Percentiles rank a stretch among this genome's conserved stretches.
phyloP scores from a whole-genome alignment of 2,797 vertebrate species.

The Hybognathus amarus region DNA sequence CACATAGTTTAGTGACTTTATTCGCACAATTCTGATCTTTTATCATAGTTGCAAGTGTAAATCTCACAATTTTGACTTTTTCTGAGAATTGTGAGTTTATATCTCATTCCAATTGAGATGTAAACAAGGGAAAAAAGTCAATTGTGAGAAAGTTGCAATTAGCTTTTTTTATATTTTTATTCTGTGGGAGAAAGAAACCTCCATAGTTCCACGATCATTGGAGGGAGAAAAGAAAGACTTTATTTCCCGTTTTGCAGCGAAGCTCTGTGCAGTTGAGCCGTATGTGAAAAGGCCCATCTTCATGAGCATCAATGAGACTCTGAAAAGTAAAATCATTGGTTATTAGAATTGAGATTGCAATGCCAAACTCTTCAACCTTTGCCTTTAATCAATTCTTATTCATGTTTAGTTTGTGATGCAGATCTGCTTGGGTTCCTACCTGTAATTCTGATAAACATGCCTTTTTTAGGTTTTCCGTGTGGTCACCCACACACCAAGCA shows the following conservation, averaged over 20 bases:
- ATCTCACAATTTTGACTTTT: not conserved
- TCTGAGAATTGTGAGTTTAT: not conserved
- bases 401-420: not conserved
- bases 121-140: not conserved
- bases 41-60: not conserved
- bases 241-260: conserved; percentile 90
- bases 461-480: conserved; percentile 71
- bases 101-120: not conserved
- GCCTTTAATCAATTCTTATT: conserved; percentile 5
- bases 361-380: not conserved
- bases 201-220: conserved; percentile 32
- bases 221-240: conserved; percentile 85
- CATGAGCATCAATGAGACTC: conserved; percentile 82
- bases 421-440: conserved; percentile 71
- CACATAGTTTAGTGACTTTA: not conserved
- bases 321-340: conserved; percentile 53
- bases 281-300: conserved; percentile 80
- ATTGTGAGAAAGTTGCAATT: not conserved
- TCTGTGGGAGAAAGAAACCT: not conserved
- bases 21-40: not conserved
- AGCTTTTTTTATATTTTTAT: too few relatives aligned
- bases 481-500: conserved; percentile 91
- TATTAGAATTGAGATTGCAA: conserved; percentile 11
- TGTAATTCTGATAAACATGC: conserved; percentile 82
- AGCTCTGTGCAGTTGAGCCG: conserved; percentile 80